These are phyloP conservation scores for Cheilinus undulatus DNA, from an alignment of 2,113 vertebrate species.

Conservation along the genomic window DNA sequence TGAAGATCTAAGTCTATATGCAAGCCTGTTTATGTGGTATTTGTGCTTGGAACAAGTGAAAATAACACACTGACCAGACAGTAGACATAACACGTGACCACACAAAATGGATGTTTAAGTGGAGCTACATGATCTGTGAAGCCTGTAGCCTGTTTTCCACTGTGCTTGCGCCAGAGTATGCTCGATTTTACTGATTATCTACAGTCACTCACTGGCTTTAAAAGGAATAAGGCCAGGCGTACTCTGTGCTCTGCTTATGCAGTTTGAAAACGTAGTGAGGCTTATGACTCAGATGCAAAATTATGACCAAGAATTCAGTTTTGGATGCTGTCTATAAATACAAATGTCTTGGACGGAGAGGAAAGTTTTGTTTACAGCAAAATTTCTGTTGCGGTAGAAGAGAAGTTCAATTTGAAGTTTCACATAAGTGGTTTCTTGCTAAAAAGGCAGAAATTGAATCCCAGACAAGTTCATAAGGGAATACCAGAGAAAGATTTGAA, in stretches of 20 bases:
- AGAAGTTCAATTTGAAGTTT: not conserved
- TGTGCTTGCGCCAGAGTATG: conserved; percentile 42
- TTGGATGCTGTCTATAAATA: conserved; percentile 19
- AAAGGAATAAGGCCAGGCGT: conserved; percentile 43
- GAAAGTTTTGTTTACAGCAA: not conserved
- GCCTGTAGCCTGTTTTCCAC: conserved; percentile 60
- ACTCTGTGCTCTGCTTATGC: conserved; percentile 46
- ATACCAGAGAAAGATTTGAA: too few species aligned
- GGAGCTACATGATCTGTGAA: conserved; percentile 56
- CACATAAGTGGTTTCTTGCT: too few species aligned
- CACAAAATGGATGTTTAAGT: conserved; percentile 42
- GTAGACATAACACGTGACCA: conserved; percentile 25
- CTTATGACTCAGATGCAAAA: conserved; percentile 51
- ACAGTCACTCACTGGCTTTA: conserved; percentile 50
- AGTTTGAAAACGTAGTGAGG: conserved; percentile 46
- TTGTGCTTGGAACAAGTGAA: conserved; percentile 35
- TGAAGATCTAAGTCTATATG: not conserved
- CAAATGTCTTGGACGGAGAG: not conserved
- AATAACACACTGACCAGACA: conserved; percentile 49
- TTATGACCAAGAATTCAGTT: conserved; percentile 39
- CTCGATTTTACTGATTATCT: conserved; percentile 66
- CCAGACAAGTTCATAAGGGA: too few species aligned
- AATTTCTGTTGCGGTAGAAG: not conserved
- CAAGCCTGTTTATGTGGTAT: conserved; percentile 24
- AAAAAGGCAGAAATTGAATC: too few species aligned